Conservation (phyloP, 2,113 vertebrate species). For the Lanius collurio region DNA sequence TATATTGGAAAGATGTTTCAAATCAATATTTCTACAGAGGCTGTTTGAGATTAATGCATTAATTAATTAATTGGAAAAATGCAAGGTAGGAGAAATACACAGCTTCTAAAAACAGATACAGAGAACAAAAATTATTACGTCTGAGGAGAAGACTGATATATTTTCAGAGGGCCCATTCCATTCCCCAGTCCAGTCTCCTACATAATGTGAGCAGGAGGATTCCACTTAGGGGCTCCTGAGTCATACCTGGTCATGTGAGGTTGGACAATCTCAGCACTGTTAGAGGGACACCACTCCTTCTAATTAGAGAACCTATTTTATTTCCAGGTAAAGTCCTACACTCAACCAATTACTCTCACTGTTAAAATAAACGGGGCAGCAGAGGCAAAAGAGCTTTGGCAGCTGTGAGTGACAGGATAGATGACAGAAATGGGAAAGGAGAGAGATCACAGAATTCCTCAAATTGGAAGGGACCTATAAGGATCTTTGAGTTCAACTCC, state of each 20-base stretch:
- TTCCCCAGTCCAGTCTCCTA: background rate
- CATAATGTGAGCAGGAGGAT: background rate
- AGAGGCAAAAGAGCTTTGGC: background rate
- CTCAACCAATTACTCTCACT: background rate
- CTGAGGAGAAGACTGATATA: background rate
- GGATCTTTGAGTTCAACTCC: background rate
- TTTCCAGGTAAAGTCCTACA: background rate
- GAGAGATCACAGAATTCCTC: background rate
- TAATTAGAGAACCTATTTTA: background rate
- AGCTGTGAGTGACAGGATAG: background rate
- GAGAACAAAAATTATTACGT: background rate
- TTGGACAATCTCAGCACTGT: background rate
- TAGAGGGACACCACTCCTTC: background rate
- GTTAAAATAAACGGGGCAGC: background rate
- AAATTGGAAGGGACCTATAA: background rate
- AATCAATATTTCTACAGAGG: background rate
- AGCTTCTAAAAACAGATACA: background rate
- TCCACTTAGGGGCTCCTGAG: background rate
- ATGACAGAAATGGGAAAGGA: background rate
- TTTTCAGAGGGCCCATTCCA: background rate
- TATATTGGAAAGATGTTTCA: background rate
- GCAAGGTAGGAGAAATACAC: accelerated
- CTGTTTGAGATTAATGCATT: background rate
- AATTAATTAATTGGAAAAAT: background rate
- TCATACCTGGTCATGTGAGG: background rate